Percentiles rank a stretch among this genome's conserved stretches.
These are phyloP conservation scores for Epinephelus lanceolatus DNA, from an alignment of 2,113 vertebrate species.

Conservation along the genomic window DNA sequence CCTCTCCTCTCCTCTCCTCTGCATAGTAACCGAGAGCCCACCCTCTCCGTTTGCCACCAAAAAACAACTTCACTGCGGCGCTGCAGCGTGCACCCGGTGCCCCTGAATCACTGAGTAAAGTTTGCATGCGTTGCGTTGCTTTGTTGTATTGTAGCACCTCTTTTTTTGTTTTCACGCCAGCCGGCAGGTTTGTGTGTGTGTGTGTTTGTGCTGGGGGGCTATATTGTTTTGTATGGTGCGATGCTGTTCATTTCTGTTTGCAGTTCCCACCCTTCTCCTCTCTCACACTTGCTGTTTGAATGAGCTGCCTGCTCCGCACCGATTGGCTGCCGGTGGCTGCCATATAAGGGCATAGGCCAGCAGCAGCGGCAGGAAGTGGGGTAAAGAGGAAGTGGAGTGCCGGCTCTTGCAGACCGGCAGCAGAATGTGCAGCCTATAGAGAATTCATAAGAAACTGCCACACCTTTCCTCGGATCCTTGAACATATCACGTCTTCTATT, in stretches of 20 bases:
- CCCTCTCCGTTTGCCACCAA: slow-evolving; percentile 33
- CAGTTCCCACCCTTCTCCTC: slow-evolving; percentile 76
- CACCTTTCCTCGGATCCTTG: slow-evolving; percentile 50
- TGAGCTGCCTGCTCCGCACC: slow-evolving; percentile 56
- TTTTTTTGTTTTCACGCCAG: slow-evolving; percentile 42
- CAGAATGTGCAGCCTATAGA: slow-evolving; percentile 60
- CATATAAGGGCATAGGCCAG: slow-evolving; percentile 81
- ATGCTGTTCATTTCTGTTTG: slow-evolving; percentile 69
- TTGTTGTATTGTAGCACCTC: slow-evolving; percentile 51
- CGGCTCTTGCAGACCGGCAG: slow-evolving; percentile 57
- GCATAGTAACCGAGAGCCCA: slow-evolving; percentile 49
- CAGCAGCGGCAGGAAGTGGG: slow-evolving; percentile 79
- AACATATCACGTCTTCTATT: background rate
- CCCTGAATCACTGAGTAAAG: slow-evolving; percentile 58
- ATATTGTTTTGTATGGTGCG: slow-evolving; percentile 54
- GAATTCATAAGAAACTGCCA: slow-evolving; percentile 60
- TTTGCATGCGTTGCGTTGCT: slow-evolving; percentile 49
- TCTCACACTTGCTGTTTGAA: slow-evolving; percentile 74
- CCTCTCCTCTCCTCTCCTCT: slow-evolving; percentile 31
- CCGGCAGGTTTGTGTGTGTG: slow-evolving; percentile 7
- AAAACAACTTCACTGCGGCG: slow-evolving; percentile 45
- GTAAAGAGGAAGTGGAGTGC: slow-evolving; percentile 77
- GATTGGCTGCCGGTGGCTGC: slow-evolving; percentile 75
- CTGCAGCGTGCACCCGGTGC: slow-evolving; percentile 50
- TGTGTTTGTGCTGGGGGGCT: slow-evolving; percentile 13